Conservation (phyloP, 1,140 invertebrate species). For the Cotesia glomerata region DNA sequence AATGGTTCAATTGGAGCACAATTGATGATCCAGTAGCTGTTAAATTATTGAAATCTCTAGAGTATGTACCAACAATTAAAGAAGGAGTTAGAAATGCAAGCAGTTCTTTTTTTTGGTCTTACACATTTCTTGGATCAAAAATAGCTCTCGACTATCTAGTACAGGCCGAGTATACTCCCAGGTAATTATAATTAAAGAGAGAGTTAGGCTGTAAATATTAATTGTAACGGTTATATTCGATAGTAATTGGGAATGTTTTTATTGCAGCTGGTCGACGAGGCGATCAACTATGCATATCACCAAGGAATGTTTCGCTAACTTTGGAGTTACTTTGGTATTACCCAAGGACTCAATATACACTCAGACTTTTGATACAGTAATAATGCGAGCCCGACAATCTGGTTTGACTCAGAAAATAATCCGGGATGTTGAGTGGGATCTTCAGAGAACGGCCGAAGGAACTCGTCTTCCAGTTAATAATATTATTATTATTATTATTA, state of each 20-base stretch:
- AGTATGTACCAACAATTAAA: slow-evolving; percentile 69
- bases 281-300: slow-evolving; percentile 72
- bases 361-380: slow-evolving; percentile 65
- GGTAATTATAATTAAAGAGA: slow-evolving; percentile 50
- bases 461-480: slow-evolving; percentile 65
- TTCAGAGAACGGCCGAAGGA: slow-evolving; percentile 67
- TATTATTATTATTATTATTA: slow-evolving; percentile 1
- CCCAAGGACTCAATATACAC: slow-evolving; percentile 69
- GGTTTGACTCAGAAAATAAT: slow-evolving; percentile 71
- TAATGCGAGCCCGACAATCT: slow-evolving; percentile 68
- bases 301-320: slow-evolving; percentile 73
- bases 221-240: neutral
- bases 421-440: slow-evolving; percentile 73
- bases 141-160: slow-evolving; percentile 73
- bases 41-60: slow-evolving; percentile 69
- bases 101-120: slow-evolving; percentile 74
- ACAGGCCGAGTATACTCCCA: slow-evolving; percentile 70
- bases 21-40: slow-evolving; percentile 58
- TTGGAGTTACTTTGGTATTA: slow-evolving; percentile 69
- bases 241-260: neutral
- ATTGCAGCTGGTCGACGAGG: slow-evolving; percentile 59
- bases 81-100: slow-evolving; percentile 74
- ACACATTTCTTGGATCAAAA: slow-evolving; percentile 74
- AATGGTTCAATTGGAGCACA: slow-evolving; percentile 72
- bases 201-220: neutral